Evolutionary conservation across 2,888 invertebrate species (phyloP).

Genomic region (Terebella lapidaria): DNA sequence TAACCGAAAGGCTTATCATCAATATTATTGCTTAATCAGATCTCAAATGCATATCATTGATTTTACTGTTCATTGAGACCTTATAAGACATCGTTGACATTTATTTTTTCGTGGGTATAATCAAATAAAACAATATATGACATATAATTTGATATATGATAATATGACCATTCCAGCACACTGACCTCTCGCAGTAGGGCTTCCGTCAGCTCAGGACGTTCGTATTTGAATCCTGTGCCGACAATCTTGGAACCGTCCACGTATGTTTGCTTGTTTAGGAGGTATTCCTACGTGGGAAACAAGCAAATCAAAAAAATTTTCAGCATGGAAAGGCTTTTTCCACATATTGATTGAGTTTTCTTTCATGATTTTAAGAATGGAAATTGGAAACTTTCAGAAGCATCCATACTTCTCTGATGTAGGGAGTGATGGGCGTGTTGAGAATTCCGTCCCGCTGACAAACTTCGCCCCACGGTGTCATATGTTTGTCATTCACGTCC

Average conservation of each 20-base stretch:
- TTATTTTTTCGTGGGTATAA: too few species aligned
- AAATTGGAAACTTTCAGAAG: too few species aligned
- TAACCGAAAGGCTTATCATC: too few species aligned
- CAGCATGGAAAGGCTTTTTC: background rate
- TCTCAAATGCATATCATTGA: too few species aligned
- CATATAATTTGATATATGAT: too few species aligned
- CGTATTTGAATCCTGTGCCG: slow-evolving; percentile 60
- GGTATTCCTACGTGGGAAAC: slow-evolving; percentile 61
- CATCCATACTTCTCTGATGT: slow-evolving; percentile 70
- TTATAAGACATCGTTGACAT: too few species aligned
- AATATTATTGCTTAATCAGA: too few species aligned
- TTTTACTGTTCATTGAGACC: too few species aligned
- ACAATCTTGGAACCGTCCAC: slow-evolving; percentile 68
- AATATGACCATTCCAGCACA: too few species aligned
- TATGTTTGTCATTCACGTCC: slow-evolving; percentile 89
- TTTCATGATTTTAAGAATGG: too few species aligned
- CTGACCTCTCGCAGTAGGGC: slow-evolving; percentile 63
- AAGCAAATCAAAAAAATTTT: slow-evolving; percentile 1
- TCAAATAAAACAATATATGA: too few species aligned
- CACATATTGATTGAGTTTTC: background rate
- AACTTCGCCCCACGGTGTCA: slow-evolving; percentile 84
- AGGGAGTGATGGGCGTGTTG: slow-evolving; percentile 84
- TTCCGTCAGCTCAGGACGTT: slow-evolving; percentile 63
- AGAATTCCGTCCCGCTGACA: slow-evolving; percentile 70
- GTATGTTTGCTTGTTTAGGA: slow-evolving; percentile 75